Evolutionary conservation across 2,797 vertebrate genomes (phyloP).

Genomic region (Cetoscarus ocellatus): DNA sequence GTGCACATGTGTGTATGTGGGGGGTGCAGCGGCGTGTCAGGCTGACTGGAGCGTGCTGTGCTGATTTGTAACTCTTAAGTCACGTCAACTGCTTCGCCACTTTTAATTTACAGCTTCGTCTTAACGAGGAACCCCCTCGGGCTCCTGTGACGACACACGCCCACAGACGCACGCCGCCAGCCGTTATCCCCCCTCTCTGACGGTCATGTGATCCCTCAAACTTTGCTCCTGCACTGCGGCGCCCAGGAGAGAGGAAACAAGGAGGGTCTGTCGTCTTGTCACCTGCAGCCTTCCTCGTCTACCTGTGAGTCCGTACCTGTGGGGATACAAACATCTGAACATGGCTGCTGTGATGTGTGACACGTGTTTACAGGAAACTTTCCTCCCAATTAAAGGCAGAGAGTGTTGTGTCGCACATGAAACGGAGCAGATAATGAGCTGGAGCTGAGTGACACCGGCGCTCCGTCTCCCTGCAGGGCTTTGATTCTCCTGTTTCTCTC

Average conservation of each 20-base stretch:
- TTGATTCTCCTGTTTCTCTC: conserved; percentile 20
- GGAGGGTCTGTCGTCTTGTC: conserved; percentile 59
- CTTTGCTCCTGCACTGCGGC: conserved; percentile 64
- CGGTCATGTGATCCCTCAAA: conserved; percentile 40
- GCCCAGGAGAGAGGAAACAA: conserved; percentile 11
- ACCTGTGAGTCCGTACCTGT: conserved; percentile 23
- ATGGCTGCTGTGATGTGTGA: conserved; percentile 44
- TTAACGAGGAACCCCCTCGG: conserved; percentile 61
- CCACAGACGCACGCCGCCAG: not conserved
- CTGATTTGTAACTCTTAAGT: conserved; percentile 78
- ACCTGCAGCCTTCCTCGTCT: conserved; percentile 12
- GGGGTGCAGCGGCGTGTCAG: conserved; percentile 56
- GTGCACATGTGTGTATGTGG: conserved; percentile 30
- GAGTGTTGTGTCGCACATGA: conserved; percentile 7
- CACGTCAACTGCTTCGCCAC: conserved; percentile 72
- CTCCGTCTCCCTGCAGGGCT: not conserved
- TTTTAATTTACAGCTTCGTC: conserved; percentile 74
- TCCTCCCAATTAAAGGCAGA: conserved; percentile 32
- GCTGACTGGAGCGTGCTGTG: conserved; percentile 70
- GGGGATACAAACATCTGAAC: conserved; percentile 44
- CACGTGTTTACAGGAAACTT: conserved; percentile 22
- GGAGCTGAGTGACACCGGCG: conserved; percentile 8
- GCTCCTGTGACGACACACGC: conserved; percentile 16
- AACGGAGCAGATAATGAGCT: conserved; percentile 37
- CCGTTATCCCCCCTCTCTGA: conserved; percentile 20